Evolutionary conservation across 2,888 invertebrate genomes (phyloP), one percentile per base, ranked within the genome.

Genomic region (Arge pagana): DNA sequence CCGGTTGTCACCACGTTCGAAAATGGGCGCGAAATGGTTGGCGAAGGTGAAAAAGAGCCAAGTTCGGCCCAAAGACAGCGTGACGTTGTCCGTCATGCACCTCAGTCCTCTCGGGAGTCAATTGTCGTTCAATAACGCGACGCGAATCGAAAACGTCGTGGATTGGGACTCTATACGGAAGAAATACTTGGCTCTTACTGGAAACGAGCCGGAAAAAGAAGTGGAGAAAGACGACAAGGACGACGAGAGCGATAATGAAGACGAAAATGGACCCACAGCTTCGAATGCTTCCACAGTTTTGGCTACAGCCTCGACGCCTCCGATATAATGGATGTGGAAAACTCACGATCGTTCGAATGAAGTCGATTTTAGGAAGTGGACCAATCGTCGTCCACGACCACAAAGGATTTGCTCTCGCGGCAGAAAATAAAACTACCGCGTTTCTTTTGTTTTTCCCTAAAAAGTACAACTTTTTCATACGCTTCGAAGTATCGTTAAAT

Each of bases 131-230:
- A 86, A 84, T 67, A 86, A 86, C 55, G 82, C 83, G 37, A 90
- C 89, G 19, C 83, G 91, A 63, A 93, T 94, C 63, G 93, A 93
- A 72, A 91, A 89, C 70, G 93, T 94, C 3, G 90, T 91, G 1
- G 93, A 94, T 72, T 95, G 94, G 94, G 91, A 92, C 70, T 82
- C 88, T 6, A 93, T 94, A 53, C 89, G 93, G n/a, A 92, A 92
- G 78, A 93, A 93, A 72, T 94, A 94, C 73, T 80, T 93, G 24
- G 87, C 88, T 0, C 78, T 93, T 10, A 82, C 86, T 56, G 88
- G 88, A 1, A 79, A 79, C 50, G 86, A 87, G 60, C 85, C 85
- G 57, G 77, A 77, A 42, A 76, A 76, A 49, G 73, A 74, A 3
- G 59, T 60, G 5, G 71, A 71, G 15, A 67, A 66, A 40, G 70